Percentiles rank a stretch among this genome's conserved stretches.
Evolutionary conservation across 1,140 invertebrate species (phyloP).

Genomic region (Contarinia nasturtii): DNA sequence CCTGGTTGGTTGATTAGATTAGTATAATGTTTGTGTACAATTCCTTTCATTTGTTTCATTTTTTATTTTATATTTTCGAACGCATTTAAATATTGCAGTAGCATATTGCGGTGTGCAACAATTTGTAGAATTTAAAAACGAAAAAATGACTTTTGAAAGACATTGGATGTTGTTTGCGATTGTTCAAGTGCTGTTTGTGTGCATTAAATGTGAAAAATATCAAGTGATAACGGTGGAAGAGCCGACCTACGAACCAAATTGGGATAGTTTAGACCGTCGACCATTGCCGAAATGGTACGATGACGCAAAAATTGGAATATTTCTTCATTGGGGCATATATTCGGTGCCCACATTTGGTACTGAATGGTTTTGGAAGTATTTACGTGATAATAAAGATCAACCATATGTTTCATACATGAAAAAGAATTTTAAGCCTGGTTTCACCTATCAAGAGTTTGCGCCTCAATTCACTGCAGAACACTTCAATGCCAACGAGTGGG

Average conservation of each 20-base stretch:
- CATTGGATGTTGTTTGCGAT: too few species aligned
- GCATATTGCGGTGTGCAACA: too few species aligned
- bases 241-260: constrained; percentile 34
- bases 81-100: too few species aligned
- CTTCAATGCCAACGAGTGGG: constrained; percentile 60
- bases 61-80: too few species aligned
- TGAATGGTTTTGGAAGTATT: constrained; percentile 65
- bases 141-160: too few species aligned
- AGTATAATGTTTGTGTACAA: too few species aligned
- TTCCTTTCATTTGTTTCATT: too few species aligned
- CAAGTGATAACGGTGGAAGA: too few species aligned
- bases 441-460: constrained; percentile 75
- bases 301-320: constrained; percentile 69
- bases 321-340: constrained; percentile 80
- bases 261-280: constrained; percentile 60
- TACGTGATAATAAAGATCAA: constrained; percentile 9
- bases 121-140: too few species aligned
- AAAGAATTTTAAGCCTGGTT: constrained; percentile 55
- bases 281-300: constrained; percentile 71
- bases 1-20: too few species aligned
- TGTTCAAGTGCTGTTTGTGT: too few species aligned
- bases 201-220: too few species aligned
- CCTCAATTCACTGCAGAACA: constrained; percentile 63
- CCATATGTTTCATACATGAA: constrained; percentile 43
- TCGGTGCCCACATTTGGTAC: constrained; percentile 59